Evolutionary conservation across 2,797 vertebrate genomes (phyloP).

Genomic region (Helarctos malayanus): DNA sequence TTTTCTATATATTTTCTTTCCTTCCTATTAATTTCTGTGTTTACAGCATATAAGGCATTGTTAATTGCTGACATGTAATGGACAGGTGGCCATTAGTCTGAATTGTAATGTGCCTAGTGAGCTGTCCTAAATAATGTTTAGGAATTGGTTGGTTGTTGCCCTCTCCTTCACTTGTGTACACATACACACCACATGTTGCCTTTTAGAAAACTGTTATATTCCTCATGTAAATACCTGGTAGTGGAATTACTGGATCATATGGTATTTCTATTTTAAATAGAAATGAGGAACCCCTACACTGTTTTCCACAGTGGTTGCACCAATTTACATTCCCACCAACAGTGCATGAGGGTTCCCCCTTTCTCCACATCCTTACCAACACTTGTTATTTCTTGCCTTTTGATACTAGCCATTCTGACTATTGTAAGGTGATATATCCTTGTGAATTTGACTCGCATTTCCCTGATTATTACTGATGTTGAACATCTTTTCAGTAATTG

Average conservation of each 20-base stretch:
- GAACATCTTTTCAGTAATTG: neutral
- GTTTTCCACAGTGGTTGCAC: neutral
- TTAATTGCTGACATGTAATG: conserved; percentile 2
- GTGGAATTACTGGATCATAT: neutral
- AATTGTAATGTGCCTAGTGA: neutral
- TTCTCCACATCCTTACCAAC: neutral
- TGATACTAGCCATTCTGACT: neutral
- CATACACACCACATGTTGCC: neutral
- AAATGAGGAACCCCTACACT: neutral
- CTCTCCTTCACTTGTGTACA: neutral
- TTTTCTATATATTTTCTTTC: neutral
- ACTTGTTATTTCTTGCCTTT: neutral
- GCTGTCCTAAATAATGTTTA: neutral
- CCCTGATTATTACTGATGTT: neutral
- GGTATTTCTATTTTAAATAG: neutral
- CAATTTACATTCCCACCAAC: neutral
- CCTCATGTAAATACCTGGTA: neutral
- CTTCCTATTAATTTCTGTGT: neutral
- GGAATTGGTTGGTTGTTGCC: neutral
- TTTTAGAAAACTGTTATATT: neutral
- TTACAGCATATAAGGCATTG: neutral
- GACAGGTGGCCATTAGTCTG: neutral
- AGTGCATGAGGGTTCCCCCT: neutral
- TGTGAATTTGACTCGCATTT: neutral
- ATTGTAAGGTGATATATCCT: neutral